Percentiles rank a stretch among this genome's conserved stretches.
Evolutionary conservation across 2,113 vertebrate species (phyloP).

Genomic region (Orcinus orca): DNA sequence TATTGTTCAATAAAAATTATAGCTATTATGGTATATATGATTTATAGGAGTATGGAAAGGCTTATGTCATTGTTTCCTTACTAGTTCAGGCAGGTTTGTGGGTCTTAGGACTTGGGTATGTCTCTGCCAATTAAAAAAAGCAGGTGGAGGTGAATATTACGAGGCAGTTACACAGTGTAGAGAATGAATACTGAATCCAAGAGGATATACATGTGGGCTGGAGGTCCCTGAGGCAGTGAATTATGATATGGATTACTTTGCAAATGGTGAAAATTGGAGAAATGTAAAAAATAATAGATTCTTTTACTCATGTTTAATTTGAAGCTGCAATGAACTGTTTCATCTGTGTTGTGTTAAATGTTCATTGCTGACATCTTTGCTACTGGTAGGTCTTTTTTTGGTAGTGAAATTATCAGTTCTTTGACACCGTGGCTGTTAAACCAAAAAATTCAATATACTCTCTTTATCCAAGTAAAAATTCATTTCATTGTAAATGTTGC

Average conservation of each 20-base stretch:
- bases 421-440: constrained; percentile 45
- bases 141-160: neutral
- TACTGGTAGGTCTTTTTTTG: neutral
- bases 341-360: neutral
- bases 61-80: neutral
- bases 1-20: neutral
- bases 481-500: constrained; percentile 36
- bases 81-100: neutral
- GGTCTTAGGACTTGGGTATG: neutral
- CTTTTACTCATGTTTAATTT: neutral
- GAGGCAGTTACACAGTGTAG: neutral
- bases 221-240: neutral
- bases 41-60: neutral
- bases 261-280: neutral
- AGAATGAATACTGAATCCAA: neutral
- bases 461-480: constrained; percentile 26
- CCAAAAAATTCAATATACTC: constrained; percentile 13
- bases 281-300: neutral
- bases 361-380: neutral
- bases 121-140: neutral
- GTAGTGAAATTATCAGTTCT: constrained; percentile 25
- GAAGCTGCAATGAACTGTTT: neutral
- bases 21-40: neutral
- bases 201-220: neutral
- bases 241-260: neutral